Evolutionary conservation across 1,140 invertebrate genomes (phyloP).

Genomic region (Sarcophaga peregrina): DNA sequence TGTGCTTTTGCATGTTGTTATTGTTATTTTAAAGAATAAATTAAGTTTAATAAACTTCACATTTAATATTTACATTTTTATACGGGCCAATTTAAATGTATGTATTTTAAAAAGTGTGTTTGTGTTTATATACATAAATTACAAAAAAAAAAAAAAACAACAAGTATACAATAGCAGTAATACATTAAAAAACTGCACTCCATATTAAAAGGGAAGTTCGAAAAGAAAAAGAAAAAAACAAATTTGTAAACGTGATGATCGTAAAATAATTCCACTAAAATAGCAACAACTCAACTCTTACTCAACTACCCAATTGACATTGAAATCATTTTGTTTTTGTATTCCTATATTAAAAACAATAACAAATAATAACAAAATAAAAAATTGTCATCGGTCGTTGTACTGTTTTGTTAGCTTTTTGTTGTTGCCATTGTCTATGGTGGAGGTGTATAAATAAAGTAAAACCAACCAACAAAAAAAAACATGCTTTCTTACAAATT

Average conservation of each 20-base stretch:
- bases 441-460: neutral
- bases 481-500: constrained; percentile 10
- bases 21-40: neutral
- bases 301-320: constrained; percentile 26
- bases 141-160: neutral
- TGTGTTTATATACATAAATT: neutral
- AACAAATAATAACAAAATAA: constrained; percentile 33
- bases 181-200: neutral
- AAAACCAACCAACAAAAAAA: neutral
- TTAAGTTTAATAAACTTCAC: neutral
- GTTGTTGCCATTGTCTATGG: neutral
- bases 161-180: neutral
- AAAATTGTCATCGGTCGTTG: constrained; percentile 38
- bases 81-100: constrained; percentile 5
- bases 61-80: neutral
- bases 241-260: constrained; percentile 34
- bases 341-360: neutral
- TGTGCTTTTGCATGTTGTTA: neutral
- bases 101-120: neutral
- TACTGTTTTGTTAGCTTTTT: neutral
- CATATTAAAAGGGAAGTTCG: neutral
- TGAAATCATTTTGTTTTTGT: constrained; percentile 7
- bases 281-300: constrained; percentile 9
- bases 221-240: no score
- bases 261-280: constrained; percentile 1